Percentiles rank a stretch among this genome's conserved stretches.
Conservation (phyloP, 2,113 vertebrate genomes). For the Lota lota region DNA sequence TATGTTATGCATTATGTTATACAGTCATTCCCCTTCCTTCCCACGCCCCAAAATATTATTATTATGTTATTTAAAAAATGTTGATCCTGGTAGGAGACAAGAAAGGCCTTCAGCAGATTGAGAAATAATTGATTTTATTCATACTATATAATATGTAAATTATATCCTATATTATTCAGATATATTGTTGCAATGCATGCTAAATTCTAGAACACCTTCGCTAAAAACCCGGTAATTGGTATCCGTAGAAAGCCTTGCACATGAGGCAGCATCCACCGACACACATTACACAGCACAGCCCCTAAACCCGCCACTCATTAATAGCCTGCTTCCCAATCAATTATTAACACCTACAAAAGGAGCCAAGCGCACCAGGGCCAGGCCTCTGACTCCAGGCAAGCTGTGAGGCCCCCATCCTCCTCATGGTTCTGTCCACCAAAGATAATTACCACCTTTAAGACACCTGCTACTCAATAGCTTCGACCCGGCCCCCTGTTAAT, state of each 20-base stretch:
- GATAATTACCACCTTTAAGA: slow-evolving; percentile 78
- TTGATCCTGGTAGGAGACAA: too few species aligned
- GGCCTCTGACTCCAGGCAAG: slow-evolving; percentile 64
- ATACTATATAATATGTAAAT: too few species aligned
- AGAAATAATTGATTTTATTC: too few species aligned
- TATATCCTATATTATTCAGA: too few species aligned
- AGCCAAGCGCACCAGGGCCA: slow-evolving; percentile 58
- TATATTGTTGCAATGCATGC: slow-evolving; percentile 52
- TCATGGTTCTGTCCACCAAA: slow-evolving; percentile 62
- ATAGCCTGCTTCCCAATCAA: slow-evolving; percentile 78
- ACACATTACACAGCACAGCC: slow-evolving; percentile 65
- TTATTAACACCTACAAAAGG: slow-evolving; percentile 77
- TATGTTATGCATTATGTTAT: too few species aligned
- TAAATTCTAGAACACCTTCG: slow-evolving; percentile 71
- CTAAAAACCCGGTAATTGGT: slow-evolving; percentile 70
- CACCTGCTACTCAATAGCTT: slow-evolving; percentile 83
- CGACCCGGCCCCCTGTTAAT: slow-evolving; percentile 74
- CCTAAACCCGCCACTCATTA: slow-evolving; percentile 74
- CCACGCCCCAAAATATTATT: too few species aligned
- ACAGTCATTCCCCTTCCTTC: too few species aligned
- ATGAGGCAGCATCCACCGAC: slow-evolving; percentile 53
- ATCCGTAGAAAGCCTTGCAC: slow-evolving; percentile 63
- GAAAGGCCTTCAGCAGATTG: too few species aligned
- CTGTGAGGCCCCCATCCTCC: slow-evolving; percentile 46
- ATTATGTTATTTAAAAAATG: too few species aligned